Conservation (phyloP, 2,888 invertebrate species). For the Idaea dimidiata region DNA sequence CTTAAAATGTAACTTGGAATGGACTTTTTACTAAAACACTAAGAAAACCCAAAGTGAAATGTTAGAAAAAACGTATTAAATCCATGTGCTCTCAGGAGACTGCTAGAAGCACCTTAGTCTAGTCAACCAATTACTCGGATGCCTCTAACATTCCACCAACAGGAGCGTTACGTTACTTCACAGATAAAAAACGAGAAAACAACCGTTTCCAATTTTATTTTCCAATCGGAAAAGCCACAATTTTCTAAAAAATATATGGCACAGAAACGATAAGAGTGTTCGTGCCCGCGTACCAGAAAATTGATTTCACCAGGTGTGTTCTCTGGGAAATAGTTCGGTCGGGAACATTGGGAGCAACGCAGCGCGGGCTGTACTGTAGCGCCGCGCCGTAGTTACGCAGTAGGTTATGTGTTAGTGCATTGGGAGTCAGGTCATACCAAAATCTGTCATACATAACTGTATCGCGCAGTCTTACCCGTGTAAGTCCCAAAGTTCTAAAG, state of each 20-base stretch:
- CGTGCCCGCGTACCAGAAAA: slow-evolving; percentile 49
- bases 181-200: slow-evolving; percentile 18
- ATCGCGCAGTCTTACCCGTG: no score
- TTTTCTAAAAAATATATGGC: slow-evolving; percentile 32
- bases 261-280: slow-evolving; percentile 30
- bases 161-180: not conserved
- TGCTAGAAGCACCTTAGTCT: not conserved
- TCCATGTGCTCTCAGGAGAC: not conserved
- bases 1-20: no score
- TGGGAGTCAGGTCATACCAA: no score
- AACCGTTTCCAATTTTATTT: slow-evolving; percentile 27
- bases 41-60: not conserved
- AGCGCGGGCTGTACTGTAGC: slow-evolving; percentile 5
- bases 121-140: not conserved
- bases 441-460: no score
- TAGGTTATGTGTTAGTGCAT: no score
- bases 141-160: slow-evolving; percentile 1
- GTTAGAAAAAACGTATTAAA: not conserved
- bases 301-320: slow-evolving; percentile 56
- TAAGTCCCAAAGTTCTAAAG: no score
- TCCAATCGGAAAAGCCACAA: slow-evolving; percentile 28
- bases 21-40: no score
- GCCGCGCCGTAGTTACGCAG: slow-evolving; percentile 7
- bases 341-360: slow-evolving; percentile 13
- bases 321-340: slow-evolving; percentile 36